Percentiles rank a stretch among this genome's conserved stretches.
Evolutionary conservation across 1,140 invertebrate species (phyloP).

Genomic region (Macrobrachium nipponense): DNA sequence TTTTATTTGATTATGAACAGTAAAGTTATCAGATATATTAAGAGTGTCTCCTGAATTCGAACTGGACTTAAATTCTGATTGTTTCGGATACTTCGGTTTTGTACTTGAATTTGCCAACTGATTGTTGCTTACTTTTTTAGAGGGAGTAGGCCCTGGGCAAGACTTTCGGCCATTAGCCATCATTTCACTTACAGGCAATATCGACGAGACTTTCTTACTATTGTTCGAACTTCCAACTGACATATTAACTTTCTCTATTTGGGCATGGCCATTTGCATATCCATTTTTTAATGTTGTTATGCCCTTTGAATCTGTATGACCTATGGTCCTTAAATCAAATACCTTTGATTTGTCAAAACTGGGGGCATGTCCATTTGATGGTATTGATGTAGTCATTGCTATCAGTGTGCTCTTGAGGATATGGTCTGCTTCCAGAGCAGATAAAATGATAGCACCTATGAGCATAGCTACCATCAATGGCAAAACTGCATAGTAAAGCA

Average conservation of each 20-base stretch:
- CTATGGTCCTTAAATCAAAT: slow-evolving; percentile 59
- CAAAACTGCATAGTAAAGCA: slow-evolving; percentile 79
- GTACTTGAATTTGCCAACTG: slow-evolving; percentile 66
- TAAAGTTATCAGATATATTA: slow-evolving; percentile 24
- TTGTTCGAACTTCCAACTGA: background rate
- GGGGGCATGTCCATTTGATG: slow-evolving; percentile 53
- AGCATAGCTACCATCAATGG: slow-evolving; percentile 76
- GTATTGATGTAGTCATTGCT: slow-evolving; percentile 53
- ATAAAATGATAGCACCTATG: slow-evolving; percentile 77
- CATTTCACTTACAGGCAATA: slow-evolving; percentile 63
- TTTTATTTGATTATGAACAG: slow-evolving; percentile 43
- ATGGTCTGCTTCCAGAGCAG: slow-evolving; percentile 81
- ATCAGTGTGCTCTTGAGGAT: slow-evolving; percentile 70
- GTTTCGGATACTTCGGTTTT: slow-evolving; percentile 66
- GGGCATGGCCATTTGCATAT: slow-evolving; percentile 65
- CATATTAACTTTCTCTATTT: slow-evolving; percentile 59
- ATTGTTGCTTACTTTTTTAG: slow-evolving; percentile 65
- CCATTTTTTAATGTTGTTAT: slow-evolving; percentile 65
- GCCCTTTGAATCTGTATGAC: slow-evolving; percentile 52
- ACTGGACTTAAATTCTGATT: slow-evolving; percentile 68
- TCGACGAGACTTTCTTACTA: slow-evolving; percentile 15
- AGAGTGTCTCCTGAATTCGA: slow-evolving; percentile 67
- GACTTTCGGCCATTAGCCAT: slow-evolving; percentile 67
- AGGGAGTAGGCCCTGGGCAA: slow-evolving; percentile 66
- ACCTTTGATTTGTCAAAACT: slow-evolving; percentile 59